A percentile compares a stretch with the other conserved stretches of the same genome.
These are phyloP conservation scores for Dromiciops gliroides DNA, from an alignment of 2,113 vertebrate species.

Conservation along the genomic window DNA sequence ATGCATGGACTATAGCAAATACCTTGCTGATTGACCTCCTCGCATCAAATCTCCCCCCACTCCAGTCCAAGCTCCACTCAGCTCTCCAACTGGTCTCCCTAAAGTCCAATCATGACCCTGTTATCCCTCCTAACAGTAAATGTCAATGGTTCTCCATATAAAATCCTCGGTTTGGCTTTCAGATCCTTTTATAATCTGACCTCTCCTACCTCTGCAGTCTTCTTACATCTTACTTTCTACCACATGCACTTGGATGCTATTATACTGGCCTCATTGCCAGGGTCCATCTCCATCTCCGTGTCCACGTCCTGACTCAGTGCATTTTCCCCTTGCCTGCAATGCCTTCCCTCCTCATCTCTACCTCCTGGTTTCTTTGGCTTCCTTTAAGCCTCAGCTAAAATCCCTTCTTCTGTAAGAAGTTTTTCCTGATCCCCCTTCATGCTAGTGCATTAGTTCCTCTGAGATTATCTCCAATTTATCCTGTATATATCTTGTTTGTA, in stretches of 20 bases:
- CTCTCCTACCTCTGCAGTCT: not conserved
- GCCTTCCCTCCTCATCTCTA: not conserved
- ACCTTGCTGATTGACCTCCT: not conserved
- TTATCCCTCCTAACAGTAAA: too few relatives aligned
- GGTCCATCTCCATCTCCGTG: not conserved
- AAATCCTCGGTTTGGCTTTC: not conserved
- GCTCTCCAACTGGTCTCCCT: not conserved
- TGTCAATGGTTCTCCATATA: too few relatives aligned
- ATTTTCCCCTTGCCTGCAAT: not conserved
- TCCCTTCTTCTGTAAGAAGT: not conserved
- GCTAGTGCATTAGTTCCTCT: not conserved
- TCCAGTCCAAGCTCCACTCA: not conserved
- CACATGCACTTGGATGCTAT: not conserved
- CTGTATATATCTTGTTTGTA: not conserved
- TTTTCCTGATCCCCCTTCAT: not conserved
- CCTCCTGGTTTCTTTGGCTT: too few relatives aligned
- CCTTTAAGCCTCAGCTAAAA: not conserved
- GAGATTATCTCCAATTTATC: not conserved
- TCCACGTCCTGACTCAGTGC: not conserved
- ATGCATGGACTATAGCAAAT: not conserved
- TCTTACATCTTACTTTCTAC: not conserved
- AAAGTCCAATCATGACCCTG: not conserved
- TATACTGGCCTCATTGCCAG: not conserved
- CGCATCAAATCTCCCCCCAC: not conserved
- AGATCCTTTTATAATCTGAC: not conserved